phyloP scores from a whole-genome alignment of 2,113 vertebrate species.

The Orycteropus afer region DNA sequence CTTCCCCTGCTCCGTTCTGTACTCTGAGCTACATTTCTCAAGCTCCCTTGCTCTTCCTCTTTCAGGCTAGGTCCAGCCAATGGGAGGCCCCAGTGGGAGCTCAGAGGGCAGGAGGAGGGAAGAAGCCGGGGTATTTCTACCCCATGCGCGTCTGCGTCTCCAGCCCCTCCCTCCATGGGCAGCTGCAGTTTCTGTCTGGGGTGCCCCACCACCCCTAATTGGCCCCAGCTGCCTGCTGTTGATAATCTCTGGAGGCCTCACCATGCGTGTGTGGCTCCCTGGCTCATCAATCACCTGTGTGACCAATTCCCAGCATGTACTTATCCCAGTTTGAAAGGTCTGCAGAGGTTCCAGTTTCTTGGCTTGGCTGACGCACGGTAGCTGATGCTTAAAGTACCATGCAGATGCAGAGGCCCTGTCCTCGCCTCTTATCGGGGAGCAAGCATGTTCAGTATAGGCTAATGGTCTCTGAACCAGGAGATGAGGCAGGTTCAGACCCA shows the following conservation, averaged over 20 bases:
- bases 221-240: not conserved
- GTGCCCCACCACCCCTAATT: not conserved
- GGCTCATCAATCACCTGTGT: fast-evolving
- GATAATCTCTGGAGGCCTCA: not conserved
- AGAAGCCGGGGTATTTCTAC: not conserved
- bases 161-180: not conserved
- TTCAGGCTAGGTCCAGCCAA: not conserved
- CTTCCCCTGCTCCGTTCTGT: too few species aligned
- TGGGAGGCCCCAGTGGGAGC: too few species aligned
- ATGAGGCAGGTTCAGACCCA: not conserved
- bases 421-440: not conserved
- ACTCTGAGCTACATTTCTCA: not conserved
- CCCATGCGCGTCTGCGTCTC: too few species aligned
- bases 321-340: not conserved
- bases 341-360: not conserved
- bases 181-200: not conserved
- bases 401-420: fast-evolving
- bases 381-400: fast-evolving
- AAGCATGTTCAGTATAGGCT: fast-evolving
- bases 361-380: not conserved
- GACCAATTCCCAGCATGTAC: not conserved
- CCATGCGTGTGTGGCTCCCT: not conserved
- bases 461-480: not conserved
- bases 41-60: not conserved
- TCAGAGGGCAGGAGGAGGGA: not conserved